Evolutionary conservation across 2,888 invertebrate genomes (phyloP), one percentile per base, ranked within the genome.

Genomic region (Trissoscelio sp.): DNA sequence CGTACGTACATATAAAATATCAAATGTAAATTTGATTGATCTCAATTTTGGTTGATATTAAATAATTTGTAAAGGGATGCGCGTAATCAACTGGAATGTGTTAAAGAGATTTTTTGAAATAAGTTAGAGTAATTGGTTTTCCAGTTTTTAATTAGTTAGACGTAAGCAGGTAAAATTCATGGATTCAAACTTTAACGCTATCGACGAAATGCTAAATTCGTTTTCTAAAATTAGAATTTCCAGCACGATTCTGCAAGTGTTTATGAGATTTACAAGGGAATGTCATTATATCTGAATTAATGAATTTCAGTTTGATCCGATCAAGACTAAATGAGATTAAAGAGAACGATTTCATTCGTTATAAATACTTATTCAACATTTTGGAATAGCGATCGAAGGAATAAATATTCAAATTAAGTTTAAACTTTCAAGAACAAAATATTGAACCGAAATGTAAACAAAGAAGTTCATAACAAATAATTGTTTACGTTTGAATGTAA

Each of bases 201-300:
- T 46, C n/a, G 69, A 57, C 55, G 44, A 46, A 53, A 69, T 31
- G 31, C 11, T 53, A 18, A 42, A 55, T 55, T 69, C 22, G 34
- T 20, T 69, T 57, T 20, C 2, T 20, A 18, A 57, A 46, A 69
- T 55, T 69, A 44, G 12, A 55, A 46, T 69, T 46, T 69, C 11
- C 22, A 9, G 11, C n/a, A 18, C 24, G 34, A 46, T 46, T 70
- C 37, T 31, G 46, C 20, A 20, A 12, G 46, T 46, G 22, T 58
- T 70, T 70, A 53, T 34, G 48, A 58, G 48, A 58, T 70, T 46
- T 48, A 24, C 28, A 70, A 57, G 14, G 42, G 22, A 48, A 70
- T 48, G 48, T 48, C 20, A 39, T 70, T 70, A 70, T 39, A 16
- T 58, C 24, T 20, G 34, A 70, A 20, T 34, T 44, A 58, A 58